phyloP scores from a whole-genome alignment of 2,888 invertebrate species.

The Quadroppia sp. region DNA sequence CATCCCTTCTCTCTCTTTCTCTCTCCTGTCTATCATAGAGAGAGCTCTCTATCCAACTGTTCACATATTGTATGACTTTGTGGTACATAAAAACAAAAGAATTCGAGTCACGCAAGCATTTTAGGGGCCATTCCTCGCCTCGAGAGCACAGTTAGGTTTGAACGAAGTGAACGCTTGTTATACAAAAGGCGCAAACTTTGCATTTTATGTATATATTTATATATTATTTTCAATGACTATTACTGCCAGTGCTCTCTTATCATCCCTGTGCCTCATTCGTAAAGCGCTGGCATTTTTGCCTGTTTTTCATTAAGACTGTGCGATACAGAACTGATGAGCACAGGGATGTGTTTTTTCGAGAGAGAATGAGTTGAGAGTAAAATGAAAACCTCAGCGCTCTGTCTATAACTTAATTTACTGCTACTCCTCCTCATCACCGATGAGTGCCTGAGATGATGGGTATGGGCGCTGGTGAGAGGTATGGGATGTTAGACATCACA shows the following conservation, averaged over 20 bases:
- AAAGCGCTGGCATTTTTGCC: neutral
- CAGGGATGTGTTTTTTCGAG: too few species aligned
- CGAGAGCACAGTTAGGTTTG: neutral
- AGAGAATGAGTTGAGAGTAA: neutral
- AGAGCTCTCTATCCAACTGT: neutral
- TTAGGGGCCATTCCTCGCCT: neutral
- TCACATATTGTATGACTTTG: neutral
- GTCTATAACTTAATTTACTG: slow-evolving; percentile 24
- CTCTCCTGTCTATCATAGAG: neutral
- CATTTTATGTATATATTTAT: too few species aligned
- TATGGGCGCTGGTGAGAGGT: neutral
- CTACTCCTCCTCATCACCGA: neutral
- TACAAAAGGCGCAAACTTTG: slow-evolving; percentile 17
- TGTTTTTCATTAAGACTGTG: neutral
- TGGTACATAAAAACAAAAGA: slow-evolving; percentile 6
- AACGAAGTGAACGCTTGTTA: neutral
- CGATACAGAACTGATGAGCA: neutral
- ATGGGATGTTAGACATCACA: neutral
- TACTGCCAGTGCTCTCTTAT: neutral
- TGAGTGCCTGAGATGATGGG: neutral
- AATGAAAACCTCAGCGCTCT: slow-evolving; percentile 12
- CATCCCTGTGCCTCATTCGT: too few species aligned
- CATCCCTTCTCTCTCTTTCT: neutral
- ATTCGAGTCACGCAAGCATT: neutral
- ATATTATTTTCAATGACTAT: neutral